A percentile compares a stretch with the other conserved stretches of the same genome.
These are phyloP conservation scores for Pseudomyrmex concolor DNA, from an alignment of 1,140 invertebrate genomes.

Conservation along the genomic window DNA sequence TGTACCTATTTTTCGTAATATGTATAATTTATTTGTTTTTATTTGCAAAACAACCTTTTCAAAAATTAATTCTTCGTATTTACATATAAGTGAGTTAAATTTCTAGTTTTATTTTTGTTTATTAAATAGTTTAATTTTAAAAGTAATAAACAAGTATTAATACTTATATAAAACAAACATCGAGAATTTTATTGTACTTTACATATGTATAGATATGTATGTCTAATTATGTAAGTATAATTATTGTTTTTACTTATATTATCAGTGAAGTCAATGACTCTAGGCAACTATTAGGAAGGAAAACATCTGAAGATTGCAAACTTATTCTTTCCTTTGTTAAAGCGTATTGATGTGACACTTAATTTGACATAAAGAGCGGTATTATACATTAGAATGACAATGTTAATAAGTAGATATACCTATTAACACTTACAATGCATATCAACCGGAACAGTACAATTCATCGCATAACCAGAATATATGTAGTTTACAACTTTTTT, in stretches of 20 bases:
- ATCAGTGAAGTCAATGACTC: constrained; percentile 43
- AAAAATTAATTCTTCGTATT: not conserved
- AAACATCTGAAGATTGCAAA: not conserved
- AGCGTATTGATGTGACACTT: constrained; percentile 8
- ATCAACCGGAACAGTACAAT: not conserved
- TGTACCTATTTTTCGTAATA: too few species aligned
- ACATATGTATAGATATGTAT: not conserved
- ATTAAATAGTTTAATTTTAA: not conserved
- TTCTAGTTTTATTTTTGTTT: too few species aligned
- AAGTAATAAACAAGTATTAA: not conserved
- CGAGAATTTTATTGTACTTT: not conserved
- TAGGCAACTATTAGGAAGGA: constrained; percentile 12
- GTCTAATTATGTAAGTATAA: too few species aligned
- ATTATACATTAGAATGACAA: constrained; percentile 19
- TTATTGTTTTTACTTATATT: not conserved
- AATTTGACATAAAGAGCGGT: constrained; percentile 21
- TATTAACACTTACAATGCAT: not conserved
- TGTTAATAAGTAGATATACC: not conserved
- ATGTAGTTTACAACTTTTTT: not conserved
- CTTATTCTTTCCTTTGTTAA: constrained; percentile 22
- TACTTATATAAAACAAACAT: not conserved
- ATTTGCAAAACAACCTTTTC: not conserved
- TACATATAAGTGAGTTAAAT: too few species aligned
- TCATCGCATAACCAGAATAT: not conserved
- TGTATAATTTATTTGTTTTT: too few species aligned